phyloP scores from a whole-genome alignment of 2,888 invertebrate species.

The Chydorus sphaericus region DNA sequence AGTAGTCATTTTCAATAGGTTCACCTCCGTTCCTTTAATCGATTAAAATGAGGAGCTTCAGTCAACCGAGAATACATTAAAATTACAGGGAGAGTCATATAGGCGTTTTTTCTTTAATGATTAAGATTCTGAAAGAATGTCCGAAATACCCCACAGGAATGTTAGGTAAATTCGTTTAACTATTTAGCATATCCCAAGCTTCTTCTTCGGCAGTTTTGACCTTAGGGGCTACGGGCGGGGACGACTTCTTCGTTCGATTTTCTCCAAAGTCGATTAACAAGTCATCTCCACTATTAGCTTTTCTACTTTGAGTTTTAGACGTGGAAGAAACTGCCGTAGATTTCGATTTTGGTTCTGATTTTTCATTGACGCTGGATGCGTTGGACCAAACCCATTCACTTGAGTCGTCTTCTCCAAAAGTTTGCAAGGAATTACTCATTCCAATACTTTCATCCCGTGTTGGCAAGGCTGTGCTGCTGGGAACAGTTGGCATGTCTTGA shows the following conservation, averaged over 20 bases:
- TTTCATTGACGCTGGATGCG: not conserved
- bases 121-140: too few relatives aligned
- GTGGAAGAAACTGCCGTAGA: not conserved
- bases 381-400: conserved; percentile 4
- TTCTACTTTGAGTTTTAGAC: not conserved
- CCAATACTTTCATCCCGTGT: too few relatives aligned
- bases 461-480: too few relatives aligned
- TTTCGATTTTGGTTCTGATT: not conserved
- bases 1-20: too few relatives aligned
- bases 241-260: not conserved
- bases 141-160: too few relatives aligned
- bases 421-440: too few relatives aligned
- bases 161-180: not conserved
- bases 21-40: too few relatives aligned
- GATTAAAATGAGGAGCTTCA: too few relatives aligned
- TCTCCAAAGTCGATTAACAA: conserved; percentile 1
- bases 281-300: not conserved
- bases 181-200: conserved; percentile 44
- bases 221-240: conserved; percentile 19
- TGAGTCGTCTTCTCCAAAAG: not conserved
- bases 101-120: too few relatives aligned
- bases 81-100: too few relatives aligned
- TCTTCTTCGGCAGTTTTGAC: conserved; percentile 42
- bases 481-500: not conserved
- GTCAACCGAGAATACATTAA: too few relatives aligned